A percentile compares a stretch with the other conserved stretches of the same genome.
Conservation (phyloP, 2,797 vertebrate species). For the Sciaenops ocellatus region DNA sequence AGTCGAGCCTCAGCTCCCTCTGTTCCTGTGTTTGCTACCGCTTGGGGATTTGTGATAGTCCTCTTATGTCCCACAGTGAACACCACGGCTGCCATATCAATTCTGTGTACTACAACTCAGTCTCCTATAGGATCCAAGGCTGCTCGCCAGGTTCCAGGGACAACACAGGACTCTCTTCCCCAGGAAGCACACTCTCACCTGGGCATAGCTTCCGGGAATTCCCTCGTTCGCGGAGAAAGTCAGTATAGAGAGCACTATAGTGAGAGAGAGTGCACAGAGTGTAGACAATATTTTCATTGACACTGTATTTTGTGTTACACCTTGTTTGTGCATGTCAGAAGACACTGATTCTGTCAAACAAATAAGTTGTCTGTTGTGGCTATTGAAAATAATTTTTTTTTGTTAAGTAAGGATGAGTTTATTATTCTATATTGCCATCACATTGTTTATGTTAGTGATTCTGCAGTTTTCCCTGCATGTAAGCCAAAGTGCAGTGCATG, state of each 20-base stretch:
- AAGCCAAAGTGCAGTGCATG: constrained; percentile 71
- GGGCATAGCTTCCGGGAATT: constrained; percentile 81
- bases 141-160: constrained; percentile 86
- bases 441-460: constrained; percentile 50
- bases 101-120: constrained; percentile 89
- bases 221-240: constrained; percentile 88
- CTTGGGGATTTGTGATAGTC: constrained; percentile 85
- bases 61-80: constrained; percentile 78
- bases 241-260: constrained; percentile 81
- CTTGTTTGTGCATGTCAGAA: constrained; percentile 57
- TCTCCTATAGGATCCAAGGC: constrained; percentile 89
- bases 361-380: constrained; percentile 37
- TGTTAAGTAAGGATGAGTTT: constrained; percentile 32
- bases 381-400: constrained; percentile 26
- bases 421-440: constrained; percentile 6
- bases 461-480: constrained; percentile 64
- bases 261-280: constrained; percentile 57
- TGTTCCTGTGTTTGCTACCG: constrained; percentile 91
- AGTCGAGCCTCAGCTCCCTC: constrained; percentile 86
- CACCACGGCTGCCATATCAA: constrained; percentile 85
- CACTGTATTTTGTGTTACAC: constrained; percentile 52
- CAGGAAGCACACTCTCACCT: constrained; percentile 86
- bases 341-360: constrained; percentile 31
- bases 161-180: constrained; percentile 90
- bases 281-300: constrained; percentile 48